Evolutionary conservation across 1,140 invertebrate genomes (phyloP).

Genomic region (Teleopsis dalmanni): DNA sequence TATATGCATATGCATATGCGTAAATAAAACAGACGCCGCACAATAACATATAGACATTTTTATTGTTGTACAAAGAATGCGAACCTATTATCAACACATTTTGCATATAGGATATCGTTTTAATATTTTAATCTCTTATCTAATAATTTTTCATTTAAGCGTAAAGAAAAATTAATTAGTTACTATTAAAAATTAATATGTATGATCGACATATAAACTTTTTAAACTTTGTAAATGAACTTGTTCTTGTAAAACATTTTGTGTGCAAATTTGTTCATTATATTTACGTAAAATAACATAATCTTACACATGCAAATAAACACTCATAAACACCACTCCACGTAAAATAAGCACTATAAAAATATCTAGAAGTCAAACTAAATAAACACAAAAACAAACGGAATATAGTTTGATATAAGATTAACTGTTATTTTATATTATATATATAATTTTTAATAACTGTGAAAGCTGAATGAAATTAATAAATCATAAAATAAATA

Average conservation of each 20-base stretch:
- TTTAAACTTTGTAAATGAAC: too few relatives aligned
- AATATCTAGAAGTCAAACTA: neutral
- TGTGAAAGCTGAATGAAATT: slow-evolving; percentile 46
- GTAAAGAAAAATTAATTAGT: too few relatives aligned
- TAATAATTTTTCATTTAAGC: too few relatives aligned
- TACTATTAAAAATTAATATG: too few relatives aligned
- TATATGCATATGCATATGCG: neutral
- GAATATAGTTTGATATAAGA: slow-evolving; percentile 6
- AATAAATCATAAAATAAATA: slow-evolving; percentile 23
- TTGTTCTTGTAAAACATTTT: too few relatives aligned
- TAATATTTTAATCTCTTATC: too few relatives aligned
- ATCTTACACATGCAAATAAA: slow-evolving; percentile 3
- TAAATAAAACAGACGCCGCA: neutral
- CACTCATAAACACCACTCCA: slow-evolving; percentile 5
- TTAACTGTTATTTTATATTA: slow-evolving; percentile 44
- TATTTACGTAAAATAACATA: neutral
- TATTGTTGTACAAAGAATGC: neutral
- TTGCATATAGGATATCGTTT: neutral
- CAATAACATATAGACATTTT: neutral
- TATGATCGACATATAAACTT: too few relatives aligned
- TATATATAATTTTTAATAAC: slow-evolving; percentile 45
- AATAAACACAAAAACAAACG: neutral
- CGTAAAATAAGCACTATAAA: slow-evolving; percentile 3
- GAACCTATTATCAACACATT: neutral
- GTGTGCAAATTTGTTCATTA: neutral